These are phyloP conservation scores for Xanthia icteritia DNA, from an alignment of 2,888 invertebrate genomes.

Conservation along the genomic window DNA sequence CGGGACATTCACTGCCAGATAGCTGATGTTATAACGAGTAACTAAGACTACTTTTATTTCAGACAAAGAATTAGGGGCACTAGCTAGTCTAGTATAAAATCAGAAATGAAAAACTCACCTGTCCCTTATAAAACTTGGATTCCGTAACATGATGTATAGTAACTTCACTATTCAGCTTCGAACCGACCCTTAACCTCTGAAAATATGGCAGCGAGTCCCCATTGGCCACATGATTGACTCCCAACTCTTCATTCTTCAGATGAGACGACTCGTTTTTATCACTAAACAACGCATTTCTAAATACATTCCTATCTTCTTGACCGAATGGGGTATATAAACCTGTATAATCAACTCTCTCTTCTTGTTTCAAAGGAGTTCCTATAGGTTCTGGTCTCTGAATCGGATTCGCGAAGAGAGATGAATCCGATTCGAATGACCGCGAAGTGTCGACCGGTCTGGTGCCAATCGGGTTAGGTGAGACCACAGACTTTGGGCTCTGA, in stretches of 20 bases:
- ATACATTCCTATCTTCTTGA: conserved; percentile 83
- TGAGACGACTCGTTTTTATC: conserved; percentile 72
- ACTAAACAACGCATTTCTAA: conserved; percentile 83
- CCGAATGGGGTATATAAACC: conserved; percentile 84
- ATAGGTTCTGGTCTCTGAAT: conserved; percentile 82
- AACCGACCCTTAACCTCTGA: conserved; percentile 83
- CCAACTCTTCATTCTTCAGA: conserved; percentile 67
- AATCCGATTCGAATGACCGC: conserved; percentile 74
- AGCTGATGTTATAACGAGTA: no score
- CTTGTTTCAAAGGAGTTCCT: conserved; percentile 71
- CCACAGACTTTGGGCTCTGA: conserved; percentile 78
- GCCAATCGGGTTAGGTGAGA: conserved; percentile 86
- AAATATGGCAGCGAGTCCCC: conserved; percentile 87
- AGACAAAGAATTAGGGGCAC: no score
- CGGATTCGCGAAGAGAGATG: conserved; percentile 81
- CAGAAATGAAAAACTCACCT: conserved; percentile 71
- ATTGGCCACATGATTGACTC: conserved; percentile 71
- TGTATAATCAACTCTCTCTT: conserved; percentile 63
- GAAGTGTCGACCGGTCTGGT: conserved; percentile 77
- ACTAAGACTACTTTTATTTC: no score
- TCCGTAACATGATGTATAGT: conserved; percentile 87
- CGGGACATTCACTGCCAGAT: no score
- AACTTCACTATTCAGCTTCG: conserved; percentile 85
- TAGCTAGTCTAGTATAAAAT: background rate
- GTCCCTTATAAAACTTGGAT: conserved; percentile 86